Evolutionary conservation across 2,113 vertebrate genomes (phyloP).

Genomic region (Eubucco bourcierii): DNA sequence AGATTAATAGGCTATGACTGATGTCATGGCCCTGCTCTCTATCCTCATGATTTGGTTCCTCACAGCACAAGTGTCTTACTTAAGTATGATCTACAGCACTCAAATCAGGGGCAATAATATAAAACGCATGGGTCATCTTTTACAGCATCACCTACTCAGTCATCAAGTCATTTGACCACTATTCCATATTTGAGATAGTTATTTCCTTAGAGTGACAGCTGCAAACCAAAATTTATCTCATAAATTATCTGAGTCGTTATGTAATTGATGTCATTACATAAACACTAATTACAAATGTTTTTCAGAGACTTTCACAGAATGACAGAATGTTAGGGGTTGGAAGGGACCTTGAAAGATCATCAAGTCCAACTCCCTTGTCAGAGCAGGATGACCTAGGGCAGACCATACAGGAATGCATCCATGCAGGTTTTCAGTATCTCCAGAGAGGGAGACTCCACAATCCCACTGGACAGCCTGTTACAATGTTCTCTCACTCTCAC

Average conservation of each 20-base stretch:
- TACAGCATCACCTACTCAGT: background rate
- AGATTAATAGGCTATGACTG: background rate
- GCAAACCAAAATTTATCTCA: background rate
- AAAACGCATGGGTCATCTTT: background rate
- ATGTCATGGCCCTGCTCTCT: background rate
- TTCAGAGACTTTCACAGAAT: background rate
- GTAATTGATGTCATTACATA: background rate
- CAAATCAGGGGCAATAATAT: background rate
- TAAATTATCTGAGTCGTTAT: background rate
- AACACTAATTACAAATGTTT: background rate
- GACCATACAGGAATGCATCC: too few relatives aligned
- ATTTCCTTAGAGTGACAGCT: background rate
- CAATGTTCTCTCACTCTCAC: too few relatives aligned
- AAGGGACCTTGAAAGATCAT: too few relatives aligned
- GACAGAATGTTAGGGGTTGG: too few relatives aligned
- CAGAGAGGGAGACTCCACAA: too few relatives aligned
- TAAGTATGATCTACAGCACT: background rate
- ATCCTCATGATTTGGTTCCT: background rate
- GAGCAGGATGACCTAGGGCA: too few relatives aligned
- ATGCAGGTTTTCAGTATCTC: too few relatives aligned
- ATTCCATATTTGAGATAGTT: background rate
- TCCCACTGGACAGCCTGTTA: too few relatives aligned
- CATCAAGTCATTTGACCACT: background rate
- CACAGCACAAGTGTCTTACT: background rate
- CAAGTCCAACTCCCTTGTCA: too few relatives aligned